phyloP scores from a whole-genome alignment of 1,140 invertebrate genomes.

The Nasonia vitripennis region DNA sequence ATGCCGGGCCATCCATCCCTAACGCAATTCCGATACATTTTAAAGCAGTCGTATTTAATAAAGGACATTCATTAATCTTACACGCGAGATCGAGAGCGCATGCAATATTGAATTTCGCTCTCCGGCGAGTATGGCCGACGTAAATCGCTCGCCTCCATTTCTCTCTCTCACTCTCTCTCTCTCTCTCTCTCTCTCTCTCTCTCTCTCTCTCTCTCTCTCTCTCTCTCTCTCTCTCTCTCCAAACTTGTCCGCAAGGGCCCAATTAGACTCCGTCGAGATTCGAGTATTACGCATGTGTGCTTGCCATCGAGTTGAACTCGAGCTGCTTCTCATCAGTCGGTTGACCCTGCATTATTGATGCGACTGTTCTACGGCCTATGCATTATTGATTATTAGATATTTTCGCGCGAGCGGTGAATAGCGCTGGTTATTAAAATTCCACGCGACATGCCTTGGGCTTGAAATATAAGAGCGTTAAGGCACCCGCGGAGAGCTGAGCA shows the following conservation, averaged over 20 bases:
- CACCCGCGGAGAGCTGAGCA: not conserved
- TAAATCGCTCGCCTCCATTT: not conserved
- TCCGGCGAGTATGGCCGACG: no score
- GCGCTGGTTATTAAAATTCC: constrained; percentile 38
- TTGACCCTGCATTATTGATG: not conserved
- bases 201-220: not conserved
- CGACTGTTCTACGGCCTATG: not conserved
- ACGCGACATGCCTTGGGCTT: constrained; percentile 14
- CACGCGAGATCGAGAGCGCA: not conserved
- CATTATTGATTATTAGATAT: constrained; percentile 40
- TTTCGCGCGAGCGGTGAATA: not conserved
- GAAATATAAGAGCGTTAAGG: constrained; percentile 24
- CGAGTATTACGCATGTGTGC: no score
- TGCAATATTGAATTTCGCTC: constrained; percentile 1
- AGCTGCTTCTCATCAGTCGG: not conserved
- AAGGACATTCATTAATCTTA: not conserved
- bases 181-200: no score
- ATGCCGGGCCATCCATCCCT: not conserved
- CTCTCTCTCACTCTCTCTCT: not conserved
- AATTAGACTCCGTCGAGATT: not conserved
- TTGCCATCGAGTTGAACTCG: not conserved
- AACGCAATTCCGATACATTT: constrained; percentile 1
- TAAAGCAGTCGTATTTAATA: not conserved
- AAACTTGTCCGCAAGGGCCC: not conserved
- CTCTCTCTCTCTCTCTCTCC: no score